A percentile compares a stretch with the other conserved stretches of the same genome.
These are phyloP conservation scores for Sinocyclocheilus grahami DNA, from an alignment of 2,113 vertebrate species.

Conservation along the genomic window DNA sequence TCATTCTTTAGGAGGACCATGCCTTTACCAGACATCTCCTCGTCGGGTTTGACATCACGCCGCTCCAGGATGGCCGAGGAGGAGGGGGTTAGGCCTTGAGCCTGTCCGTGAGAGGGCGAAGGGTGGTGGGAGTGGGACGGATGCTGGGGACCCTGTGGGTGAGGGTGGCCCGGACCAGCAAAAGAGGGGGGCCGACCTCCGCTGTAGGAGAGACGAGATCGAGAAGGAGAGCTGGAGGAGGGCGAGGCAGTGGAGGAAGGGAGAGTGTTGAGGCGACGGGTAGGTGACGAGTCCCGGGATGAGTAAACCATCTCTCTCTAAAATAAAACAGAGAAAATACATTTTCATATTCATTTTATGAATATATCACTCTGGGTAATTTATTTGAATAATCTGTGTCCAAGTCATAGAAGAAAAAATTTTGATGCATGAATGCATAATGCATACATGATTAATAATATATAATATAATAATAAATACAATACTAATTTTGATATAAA, in stretches of 20 bases:
- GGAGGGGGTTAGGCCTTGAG: constrained; percentile 84
- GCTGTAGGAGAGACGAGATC: constrained; percentile 93
- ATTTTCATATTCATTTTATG: neutral
- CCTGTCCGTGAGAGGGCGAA: constrained; percentile 76
- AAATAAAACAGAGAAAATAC: constrained; percentile 54
- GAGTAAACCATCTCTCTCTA: constrained; percentile 97
- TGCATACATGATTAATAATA: too few relatives aligned
- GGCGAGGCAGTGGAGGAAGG: constrained; percentile 77
- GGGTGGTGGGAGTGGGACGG: constrained; percentile 71
- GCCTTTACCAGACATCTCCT: constrained; percentile 90
- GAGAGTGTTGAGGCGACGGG: constrained; percentile 91
- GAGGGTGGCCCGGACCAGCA: constrained; percentile 78
- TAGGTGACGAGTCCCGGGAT: constrained; percentile 93
- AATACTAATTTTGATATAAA: too few relatives aligned
- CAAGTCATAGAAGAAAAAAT: neutral
- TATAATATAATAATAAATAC: too few relatives aligned
- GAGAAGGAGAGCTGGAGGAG: constrained; percentile 86
- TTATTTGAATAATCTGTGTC: neutral
- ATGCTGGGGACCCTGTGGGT: constrained; percentile 75
- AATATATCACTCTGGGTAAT: neutral
- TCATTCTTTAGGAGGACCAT: constrained; percentile 94
- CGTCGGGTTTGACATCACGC: constrained; percentile 94
- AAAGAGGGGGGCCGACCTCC: constrained; percentile 90
- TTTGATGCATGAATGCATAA: neutral
- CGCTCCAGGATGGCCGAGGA: constrained; percentile 97